A percentile compares a stretch with the other conserved stretches of the same genome.
Evolutionary conservation across 1,140 invertebrate genomes (phyloP).

Genomic region (Pararge aegeria): DNA sequence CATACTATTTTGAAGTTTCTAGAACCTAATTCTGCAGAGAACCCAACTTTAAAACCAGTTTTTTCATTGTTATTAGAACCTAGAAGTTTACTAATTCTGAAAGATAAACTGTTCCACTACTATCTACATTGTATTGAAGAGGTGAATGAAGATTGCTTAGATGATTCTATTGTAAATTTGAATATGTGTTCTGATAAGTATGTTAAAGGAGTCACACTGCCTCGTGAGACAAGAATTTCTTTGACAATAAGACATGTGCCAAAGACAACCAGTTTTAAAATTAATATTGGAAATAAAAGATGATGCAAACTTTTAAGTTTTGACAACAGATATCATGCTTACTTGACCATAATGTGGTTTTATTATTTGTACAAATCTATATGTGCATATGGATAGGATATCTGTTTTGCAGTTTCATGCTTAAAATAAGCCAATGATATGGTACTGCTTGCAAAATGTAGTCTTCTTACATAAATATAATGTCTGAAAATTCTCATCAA

Average conservation of each 20-base stretch:
- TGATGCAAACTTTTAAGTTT: conserved; percentile 14
- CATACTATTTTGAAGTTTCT: conserved; percentile 94
- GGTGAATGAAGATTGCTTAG: conserved; percentile 84
- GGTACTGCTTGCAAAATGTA: no score
- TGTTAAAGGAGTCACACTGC: conserved; percentile 79
- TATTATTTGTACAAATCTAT: no score
- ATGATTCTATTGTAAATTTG: conserved; percentile 85
- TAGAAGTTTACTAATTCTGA: conserved; percentile 92
- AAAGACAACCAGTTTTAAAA: conserved; percentile 83
- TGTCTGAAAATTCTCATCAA: no score
- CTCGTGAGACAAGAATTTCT: conserved; percentile 89
- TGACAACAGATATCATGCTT: neutral
- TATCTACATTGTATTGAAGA: conserved; percentile 96
- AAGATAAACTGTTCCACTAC: conserved; percentile 90
- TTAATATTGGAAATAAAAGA: conserved; percentile 87
- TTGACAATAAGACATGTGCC: conserved; percentile 97
- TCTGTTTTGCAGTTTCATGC: no score
- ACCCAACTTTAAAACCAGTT: conserved; percentile 48
- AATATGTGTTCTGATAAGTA: conserved; percentile 80
- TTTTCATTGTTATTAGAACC: conserved; percentile 91
- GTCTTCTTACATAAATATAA: no score
- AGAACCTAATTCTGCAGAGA: conserved; percentile 66
- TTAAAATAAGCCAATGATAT: no score
- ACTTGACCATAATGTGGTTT: neutral
- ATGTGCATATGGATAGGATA: no score